phyloP scores from a whole-genome alignment of 2,888 invertebrate genomes.

The Smittia aterrima region DNA sequence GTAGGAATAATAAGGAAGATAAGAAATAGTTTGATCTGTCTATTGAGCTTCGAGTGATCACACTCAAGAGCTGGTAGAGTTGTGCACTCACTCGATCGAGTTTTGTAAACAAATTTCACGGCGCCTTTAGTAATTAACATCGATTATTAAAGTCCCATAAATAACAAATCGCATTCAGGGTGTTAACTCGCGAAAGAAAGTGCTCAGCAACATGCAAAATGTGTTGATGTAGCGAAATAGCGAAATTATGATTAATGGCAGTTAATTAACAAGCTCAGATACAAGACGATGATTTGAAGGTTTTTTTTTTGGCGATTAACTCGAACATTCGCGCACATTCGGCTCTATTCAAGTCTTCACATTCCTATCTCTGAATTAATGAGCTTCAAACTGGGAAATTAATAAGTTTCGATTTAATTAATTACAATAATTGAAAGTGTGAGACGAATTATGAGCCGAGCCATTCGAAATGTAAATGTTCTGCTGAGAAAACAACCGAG shows the following conservation, averaged over 20 bases:
- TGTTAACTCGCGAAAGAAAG: conserved; percentile 19
- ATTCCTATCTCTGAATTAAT: neutral
- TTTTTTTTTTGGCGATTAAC: neutral
- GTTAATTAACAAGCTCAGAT: neutral
- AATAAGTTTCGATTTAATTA: neutral
- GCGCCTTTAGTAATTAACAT: conserved; percentile 31
- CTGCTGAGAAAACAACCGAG: neutral
- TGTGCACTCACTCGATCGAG: neutral
- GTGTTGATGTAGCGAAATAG: conserved; percentile 13
- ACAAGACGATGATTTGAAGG: neutral
- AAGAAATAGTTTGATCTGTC: too few species aligned
- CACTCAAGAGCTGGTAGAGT: too few species aligned
- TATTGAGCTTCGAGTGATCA: too few species aligned
- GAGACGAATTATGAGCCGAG: neutral
- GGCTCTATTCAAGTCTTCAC: neutral
- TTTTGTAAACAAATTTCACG: conserved; percentile 6
- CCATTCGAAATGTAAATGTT: neutral
- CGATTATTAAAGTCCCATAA: conserved; percentile 34
- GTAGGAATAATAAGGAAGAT: conserved; percentile 1
- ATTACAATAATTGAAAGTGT: conserved; percentile 8
- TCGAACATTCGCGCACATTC: too few species aligned
- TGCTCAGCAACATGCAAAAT: neutral
- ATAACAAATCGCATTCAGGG: conserved; percentile 13
- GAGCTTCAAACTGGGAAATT: neutral
- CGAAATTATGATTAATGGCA: conserved; percentile 17